Conservation (phyloP, 1,140 invertebrate genomes). For the Drosophila ercepeae region DNA sequence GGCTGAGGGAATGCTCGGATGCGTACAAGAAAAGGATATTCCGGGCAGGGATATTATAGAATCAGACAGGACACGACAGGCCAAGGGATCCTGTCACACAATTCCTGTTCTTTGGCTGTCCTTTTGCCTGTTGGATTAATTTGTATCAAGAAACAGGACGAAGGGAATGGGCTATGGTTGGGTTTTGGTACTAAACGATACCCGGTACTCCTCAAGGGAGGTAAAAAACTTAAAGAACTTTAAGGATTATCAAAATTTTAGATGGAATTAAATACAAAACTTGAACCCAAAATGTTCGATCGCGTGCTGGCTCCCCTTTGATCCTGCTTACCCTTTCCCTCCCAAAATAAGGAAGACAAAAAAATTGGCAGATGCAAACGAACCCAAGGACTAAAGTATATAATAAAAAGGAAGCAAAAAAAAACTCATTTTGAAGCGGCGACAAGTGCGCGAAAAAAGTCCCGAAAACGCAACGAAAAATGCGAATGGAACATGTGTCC, state of each 20-base stretch:
- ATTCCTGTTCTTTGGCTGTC: conserved; percentile 33
- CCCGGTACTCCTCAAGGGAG: no score
- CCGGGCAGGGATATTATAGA: conserved; percentile 3
- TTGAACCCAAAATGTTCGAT: neutral
- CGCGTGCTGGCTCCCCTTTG: conserved; percentile 11
- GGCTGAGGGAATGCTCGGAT: neutral
- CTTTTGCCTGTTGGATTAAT: conserved; percentile 23
- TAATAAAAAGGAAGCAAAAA: conserved; percentile 13
- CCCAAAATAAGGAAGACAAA: neutral
- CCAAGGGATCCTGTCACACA: conserved; percentile 11
- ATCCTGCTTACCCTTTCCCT: neutral
- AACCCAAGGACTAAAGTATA: conserved; percentile 2
- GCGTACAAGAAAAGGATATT: conserved; percentile 9
- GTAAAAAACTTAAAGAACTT: no score
- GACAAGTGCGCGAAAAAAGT: conserved; percentile 65
- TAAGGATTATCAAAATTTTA: no score
- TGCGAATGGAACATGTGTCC: conserved; percentile 57
- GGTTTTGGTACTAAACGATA: neutral
- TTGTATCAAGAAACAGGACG: neutral
- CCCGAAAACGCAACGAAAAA: conserved; percentile 43
- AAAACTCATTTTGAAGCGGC: conserved; percentile 48
- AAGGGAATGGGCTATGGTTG: neutral
- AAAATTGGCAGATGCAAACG: conserved; percentile 51
- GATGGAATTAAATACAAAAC: no score
- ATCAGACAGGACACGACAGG: conserved; percentile 13